Evolutionary conservation across 2,888 invertebrate species (phyloP), one percentile per base, ranked within the genome.

Genomic region (Noctuana brunneofusca): DNA sequence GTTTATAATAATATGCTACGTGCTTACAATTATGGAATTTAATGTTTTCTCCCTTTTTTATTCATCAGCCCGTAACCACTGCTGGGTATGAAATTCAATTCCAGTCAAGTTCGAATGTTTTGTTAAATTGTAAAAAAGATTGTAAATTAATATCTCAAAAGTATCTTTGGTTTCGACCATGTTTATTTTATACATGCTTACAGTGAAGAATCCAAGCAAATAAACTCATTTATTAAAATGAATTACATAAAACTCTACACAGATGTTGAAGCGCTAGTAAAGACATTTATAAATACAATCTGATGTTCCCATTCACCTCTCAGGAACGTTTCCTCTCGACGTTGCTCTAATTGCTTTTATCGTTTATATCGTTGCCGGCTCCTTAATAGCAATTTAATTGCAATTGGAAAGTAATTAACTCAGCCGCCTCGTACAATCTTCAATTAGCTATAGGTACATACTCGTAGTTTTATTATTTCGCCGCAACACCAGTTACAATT

Each of bases 341-440:
- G 67, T 70, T 67, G 69, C 69, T 74, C 70, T 83, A 82, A 86
- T 81, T 76, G 73, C 75, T 66, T 76, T 76, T 76, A 82, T 80
- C 74, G 66, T 63, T 69, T 66, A 66, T 69, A 73, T 72, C 73
- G 71, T 69, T 71, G 69, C 71, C 70, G 74, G 70, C 69, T 68
- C 70, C 73, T 72, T 75, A 78, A 78, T 74, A 71, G 74, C 75
- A 77, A 77, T 81, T 79, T 78, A 80, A 83, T 79, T 79, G 75
- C 76, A 80, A 84, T 81, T 79, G 79, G 81, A 80, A 81, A 79
- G 74, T 62, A 55, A 62, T 62, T 56, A 48, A 78, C 71, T 75
- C 67, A 65, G 63, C 68, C 68, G 67, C 68, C 66, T 66, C 73
- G 67, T 68, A 71, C 76, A 75, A 77, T 81, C 78, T 78, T 71